These are phyloP conservation scores for Cistogaster globosa DNA, from an alignment of 2,888 invertebrate genomes.

Conservation along the genomic window DNA sequence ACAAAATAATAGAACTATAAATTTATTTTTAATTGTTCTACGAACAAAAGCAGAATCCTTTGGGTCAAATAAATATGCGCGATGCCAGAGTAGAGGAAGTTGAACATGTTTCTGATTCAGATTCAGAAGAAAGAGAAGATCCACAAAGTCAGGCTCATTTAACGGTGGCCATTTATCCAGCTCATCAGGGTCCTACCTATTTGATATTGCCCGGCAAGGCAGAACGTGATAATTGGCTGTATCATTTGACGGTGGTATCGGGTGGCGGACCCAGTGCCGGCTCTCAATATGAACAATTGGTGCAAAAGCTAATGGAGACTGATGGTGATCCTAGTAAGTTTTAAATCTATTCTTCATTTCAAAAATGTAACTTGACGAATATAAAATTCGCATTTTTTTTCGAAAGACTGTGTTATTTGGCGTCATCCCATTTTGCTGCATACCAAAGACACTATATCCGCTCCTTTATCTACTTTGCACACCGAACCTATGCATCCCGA, in stretches of 20 bases:
- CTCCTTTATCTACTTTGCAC: constrained; percentile 95
- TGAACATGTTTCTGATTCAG: constrained; percentile 95
- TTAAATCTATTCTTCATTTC: background rate
- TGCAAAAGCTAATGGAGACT: constrained; percentile 97
- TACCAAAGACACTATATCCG: constrained; percentile 94
- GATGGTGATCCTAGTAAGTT: constrained; percentile 94
- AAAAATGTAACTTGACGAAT: background rate
- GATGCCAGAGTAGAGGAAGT: constrained; percentile 98
- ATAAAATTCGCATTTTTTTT: constrained; percentile 8
- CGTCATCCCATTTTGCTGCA: constrained; percentile 95
- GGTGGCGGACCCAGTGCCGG: constrained; percentile 95
- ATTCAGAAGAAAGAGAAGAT: constrained; percentile 92
- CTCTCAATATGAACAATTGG: constrained; percentile 97
- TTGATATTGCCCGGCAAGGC: constrained; percentile 95
- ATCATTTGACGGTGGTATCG: constrained; percentile 94
- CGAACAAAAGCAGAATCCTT: constrained; percentile 88
- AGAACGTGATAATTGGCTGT: constrained; percentile 95
- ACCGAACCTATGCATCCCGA: constrained; percentile 94
- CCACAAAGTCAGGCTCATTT: constrained; percentile 89
- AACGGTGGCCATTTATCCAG: constrained; percentile 97
- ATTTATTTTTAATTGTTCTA: constrained; percentile 16
- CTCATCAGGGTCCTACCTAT: constrained; percentile 97
- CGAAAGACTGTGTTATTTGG: constrained; percentile 93
- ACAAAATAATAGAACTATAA: background rate
- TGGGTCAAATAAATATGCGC: constrained; percentile 97